These are phyloP conservation scores for Embidobia sp. DNA, from an alignment of 2,888 invertebrate species.

Conservation along the genomic window DNA sequence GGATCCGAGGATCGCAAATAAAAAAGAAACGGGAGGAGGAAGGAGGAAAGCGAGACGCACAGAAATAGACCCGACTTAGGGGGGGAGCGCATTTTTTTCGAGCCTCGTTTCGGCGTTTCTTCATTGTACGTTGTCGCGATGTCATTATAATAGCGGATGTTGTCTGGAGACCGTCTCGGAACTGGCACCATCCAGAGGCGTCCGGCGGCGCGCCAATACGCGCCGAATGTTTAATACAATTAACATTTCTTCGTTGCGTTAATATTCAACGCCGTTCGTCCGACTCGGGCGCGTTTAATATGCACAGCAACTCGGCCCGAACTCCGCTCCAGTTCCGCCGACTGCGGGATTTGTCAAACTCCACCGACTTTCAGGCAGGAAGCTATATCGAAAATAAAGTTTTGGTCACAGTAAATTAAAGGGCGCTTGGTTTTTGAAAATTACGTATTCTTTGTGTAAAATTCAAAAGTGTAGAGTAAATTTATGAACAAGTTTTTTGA, in stretches of 20 bases:
- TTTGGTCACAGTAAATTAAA: too few species aligned
- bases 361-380: conserved; percentile 40
- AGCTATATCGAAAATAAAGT: too few species aligned
- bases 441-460: too few species aligned
- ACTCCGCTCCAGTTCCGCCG: conserved; percentile 37
- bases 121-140: conserved; percentile 52
- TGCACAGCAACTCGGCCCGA: conserved; percentile 37
- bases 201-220: conserved; percentile 40
- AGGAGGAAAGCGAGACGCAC: too few species aligned
- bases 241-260: conserved; percentile 55
- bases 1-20: conserved; percentile 6
- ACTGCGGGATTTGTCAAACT: conserved; percentile 52
- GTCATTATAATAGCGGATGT: conserved; percentile 59
- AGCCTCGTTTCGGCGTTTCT: conserved; percentile 50
- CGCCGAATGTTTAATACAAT: conserved; percentile 56
- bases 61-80: too few species aligned
- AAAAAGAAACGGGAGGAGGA: conserved; percentile 29
- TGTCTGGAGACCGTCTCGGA: conserved; percentile 60
- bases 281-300: conserved; percentile 43
- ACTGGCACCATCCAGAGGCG: conserved; percentile 48
- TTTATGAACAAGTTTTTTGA: too few species aligned
- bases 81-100: conserved; percentile 4
- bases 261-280: conserved; percentile 43
- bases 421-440: too few species aligned
- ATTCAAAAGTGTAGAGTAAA: too few species aligned